Evolutionary conservation across 2,888 invertebrate species (phyloP).

Genomic region (Limnephilus rhombicus): DNA sequence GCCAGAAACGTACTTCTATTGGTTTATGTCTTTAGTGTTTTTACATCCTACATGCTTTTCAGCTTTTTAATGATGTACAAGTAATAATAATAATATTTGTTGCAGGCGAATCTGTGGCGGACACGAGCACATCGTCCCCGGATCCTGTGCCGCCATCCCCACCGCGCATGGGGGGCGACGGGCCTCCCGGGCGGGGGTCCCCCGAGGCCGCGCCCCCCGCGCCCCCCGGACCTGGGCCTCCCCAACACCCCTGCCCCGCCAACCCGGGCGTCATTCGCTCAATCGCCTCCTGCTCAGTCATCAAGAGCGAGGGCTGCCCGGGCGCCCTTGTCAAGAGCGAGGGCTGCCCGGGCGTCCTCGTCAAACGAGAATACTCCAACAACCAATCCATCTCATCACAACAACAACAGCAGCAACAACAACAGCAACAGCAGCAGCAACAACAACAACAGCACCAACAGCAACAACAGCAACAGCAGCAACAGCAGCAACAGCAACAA

Average conservation of each 20-base stretch:
- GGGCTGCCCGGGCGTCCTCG: background rate
- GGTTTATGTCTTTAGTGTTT: no score
- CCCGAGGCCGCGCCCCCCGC: slow-evolving; percentile 78
- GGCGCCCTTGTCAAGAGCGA: slow-evolving; percentile 57
- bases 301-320: slow-evolving; percentile 77
- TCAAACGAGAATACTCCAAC: slow-evolving; percentile 40
- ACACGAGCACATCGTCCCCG: slow-evolving; percentile 95
- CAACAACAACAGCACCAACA: slow-evolving; percentile 55
- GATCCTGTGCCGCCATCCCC: slow-evolving; percentile 92
- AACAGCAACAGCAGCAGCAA: background rate
- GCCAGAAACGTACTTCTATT: no score
- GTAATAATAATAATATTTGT: slow-evolving; percentile 43
- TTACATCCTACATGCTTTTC: no score
- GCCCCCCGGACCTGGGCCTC: slow-evolving; percentile 72
- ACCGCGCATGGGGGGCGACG: slow-evolving; percentile 86
- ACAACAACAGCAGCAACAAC: slow-evolving; percentile 61
- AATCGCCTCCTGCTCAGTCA: slow-evolving; percentile 78
- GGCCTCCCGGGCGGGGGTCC: slow-evolving; percentile 79
- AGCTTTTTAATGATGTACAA: background rate
- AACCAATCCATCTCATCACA: slow-evolving; percentile 55
- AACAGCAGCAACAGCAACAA: slow-evolving; percentile 66
- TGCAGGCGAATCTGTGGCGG: slow-evolving; percentile 93
- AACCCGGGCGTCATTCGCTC: slow-evolving; percentile 79
- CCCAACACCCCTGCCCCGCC: slow-evolving; percentile 70
- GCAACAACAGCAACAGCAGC: slow-evolving; percentile 64